Evolutionary conservation across 2,797 vertebrate species (phyloP), one percentile per base, ranked within the genome.

Genomic region (Fratercula arctica): DNA sequence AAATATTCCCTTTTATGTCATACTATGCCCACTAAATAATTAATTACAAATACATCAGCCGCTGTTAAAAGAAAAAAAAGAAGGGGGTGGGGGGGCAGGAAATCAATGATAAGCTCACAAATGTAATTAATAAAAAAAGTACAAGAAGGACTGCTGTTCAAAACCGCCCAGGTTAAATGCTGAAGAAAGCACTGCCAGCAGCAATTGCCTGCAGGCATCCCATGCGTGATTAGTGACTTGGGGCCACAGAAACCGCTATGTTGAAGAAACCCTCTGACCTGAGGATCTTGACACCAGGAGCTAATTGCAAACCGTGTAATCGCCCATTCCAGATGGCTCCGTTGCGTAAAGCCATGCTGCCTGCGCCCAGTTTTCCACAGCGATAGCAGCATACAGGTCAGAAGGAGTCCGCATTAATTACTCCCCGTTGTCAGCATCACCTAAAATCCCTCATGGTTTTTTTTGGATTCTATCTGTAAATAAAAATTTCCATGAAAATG

Each of bases 1-100:
- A 88, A 90, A 96, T 96, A 96, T 95, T 96, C 93, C 46, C 66
- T 96, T 97, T 97, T 87, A 97, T 94, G 96, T 87, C 88, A 81
- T 80, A 64, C 70, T 90, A 72, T 75, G 46, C 57, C 59, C 61
- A 67, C 66, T 97, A 95, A 96, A 97, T 96, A 96, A 97, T 97
- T 96, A 93, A 97, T 90, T 94, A 83, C 61, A 94, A 93, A 95
- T 81, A 84, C 86, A 96, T 82, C 87, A 93, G 81, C 57, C 0
- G 1, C 87, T 76, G 41, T 85, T 92, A 78, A 93, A 67, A 61
- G 51, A 51, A 84, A 48, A 28, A 21, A 31, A 8, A 5, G 5
- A 10, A 25, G 0, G 1, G 5, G 21, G 3, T 12, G 13, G 3
- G 7, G 1, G 13, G 8, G 25, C 23, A 51, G 50, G 3, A 48